Evolutionary conservation across 53 echinoderm and acorn worm genomes (phyloP).

Genomic region (Patiria pectinifera): DNA sequence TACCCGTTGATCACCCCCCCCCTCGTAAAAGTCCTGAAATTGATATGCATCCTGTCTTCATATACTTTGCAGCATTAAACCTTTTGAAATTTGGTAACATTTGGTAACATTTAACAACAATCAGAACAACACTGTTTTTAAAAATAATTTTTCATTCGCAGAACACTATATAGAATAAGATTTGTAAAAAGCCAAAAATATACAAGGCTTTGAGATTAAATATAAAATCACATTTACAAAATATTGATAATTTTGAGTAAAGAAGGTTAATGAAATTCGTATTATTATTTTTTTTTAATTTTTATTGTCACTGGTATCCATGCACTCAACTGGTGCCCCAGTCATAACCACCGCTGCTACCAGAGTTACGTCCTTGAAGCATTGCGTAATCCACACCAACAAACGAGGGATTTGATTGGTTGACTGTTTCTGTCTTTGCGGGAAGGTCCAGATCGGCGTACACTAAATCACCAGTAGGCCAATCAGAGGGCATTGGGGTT

Average conservation of each 20-base stretch:
- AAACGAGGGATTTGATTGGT: slow-evolving; percentile 1
- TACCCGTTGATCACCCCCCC: too few relatives aligned
- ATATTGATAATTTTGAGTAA: not conserved
- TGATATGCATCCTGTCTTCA: too few relatives aligned
- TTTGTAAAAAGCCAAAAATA: not conserved
- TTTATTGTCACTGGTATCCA: not conserved
- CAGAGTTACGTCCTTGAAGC: not conserved
- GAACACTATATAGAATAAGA: not conserved
- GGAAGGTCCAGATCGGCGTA: slow-evolving; percentile 75
- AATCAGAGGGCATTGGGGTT: not conserved
- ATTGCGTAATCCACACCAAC: slow-evolving; percentile 69
- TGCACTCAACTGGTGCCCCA: not conserved
- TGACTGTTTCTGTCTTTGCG: not conserved
- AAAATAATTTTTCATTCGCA: too few relatives aligned
- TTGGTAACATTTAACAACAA: too few relatives aligned
- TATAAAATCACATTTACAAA: slow-evolving; percentile 4
- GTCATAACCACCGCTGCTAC: not conserved
- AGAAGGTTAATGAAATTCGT: not conserved
- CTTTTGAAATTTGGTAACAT: too few relatives aligned
- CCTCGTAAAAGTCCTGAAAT: too few relatives aligned
- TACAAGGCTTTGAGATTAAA: not conserved
- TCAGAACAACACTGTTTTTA: too few relatives aligned
- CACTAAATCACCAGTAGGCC: slow-evolving; percentile 40
- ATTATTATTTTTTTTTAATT: not conserved
- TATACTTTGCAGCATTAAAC: too few relatives aligned